phyloP scores from a whole-genome alignment of 2,888 invertebrate species.

The Nemotelus nigrinus region DNA sequence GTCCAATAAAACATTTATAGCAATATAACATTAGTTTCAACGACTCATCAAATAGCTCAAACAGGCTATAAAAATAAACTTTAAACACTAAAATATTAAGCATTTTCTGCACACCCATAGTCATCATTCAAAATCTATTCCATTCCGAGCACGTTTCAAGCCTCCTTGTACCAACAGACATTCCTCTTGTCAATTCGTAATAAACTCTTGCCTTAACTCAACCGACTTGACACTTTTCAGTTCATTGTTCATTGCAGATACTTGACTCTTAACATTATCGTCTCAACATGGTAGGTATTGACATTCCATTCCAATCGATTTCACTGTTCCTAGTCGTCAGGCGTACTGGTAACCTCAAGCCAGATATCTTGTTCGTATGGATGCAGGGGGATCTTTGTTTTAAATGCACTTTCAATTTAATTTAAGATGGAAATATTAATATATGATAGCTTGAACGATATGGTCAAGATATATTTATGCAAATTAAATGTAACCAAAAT shows the following conservation, averaged over 20 bases:
- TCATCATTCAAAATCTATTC: neutral
- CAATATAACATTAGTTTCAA: no score
- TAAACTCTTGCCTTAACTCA: slow-evolving; percentile 11
- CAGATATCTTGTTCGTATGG: neutral
- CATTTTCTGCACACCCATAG: neutral
- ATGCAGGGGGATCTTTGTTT: neutral
- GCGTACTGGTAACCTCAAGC: neutral
- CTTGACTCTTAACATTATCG: neutral
- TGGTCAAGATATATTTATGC: no score
- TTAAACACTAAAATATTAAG: neutral
- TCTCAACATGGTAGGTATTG: slow-evolving; percentile 3
- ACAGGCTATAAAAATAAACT: neutral
- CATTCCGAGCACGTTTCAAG: slow-evolving; percentile 4
- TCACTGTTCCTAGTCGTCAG: neutral
- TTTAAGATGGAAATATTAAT: slow-evolving; percentile 25
- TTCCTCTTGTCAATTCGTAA: neutral
- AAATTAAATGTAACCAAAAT: no score
- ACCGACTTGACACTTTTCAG: slow-evolving; percentile 14
- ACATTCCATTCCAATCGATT: slow-evolving; percentile 32
- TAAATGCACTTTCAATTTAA: no score
- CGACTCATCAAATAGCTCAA: no score
- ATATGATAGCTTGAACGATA: no score
- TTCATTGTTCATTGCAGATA: slow-evolving; percentile 23
- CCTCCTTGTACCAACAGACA: neutral
- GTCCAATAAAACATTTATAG: no score